Conservation (phyloP, 2,797 vertebrate species). For the Malacoraja senta region DNA sequence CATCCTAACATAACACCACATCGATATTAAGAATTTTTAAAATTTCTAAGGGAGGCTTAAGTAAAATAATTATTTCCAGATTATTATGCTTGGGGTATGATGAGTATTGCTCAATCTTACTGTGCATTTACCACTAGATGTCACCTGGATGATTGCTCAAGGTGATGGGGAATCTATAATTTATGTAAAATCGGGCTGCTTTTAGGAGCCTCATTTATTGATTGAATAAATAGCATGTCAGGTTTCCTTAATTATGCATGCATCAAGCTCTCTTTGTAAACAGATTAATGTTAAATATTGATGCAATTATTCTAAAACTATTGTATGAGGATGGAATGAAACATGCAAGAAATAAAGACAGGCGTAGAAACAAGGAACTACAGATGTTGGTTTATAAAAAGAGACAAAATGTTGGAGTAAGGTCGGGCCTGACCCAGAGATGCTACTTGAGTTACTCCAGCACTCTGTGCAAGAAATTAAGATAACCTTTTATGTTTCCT, state of each 20-base stretch:
- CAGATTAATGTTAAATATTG: too few relatives aligned
- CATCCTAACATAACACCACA: too few relatives aligned
- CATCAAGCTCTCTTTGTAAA: background rate
- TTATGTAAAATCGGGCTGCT: background rate
- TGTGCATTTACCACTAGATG: background rate
- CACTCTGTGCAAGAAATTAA: too few relatives aligned
- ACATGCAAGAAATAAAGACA: background rate
- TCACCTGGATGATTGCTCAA: background rate
- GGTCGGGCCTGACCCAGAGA: too few relatives aligned
- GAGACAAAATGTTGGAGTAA: too few relatives aligned
- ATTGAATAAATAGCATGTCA: background rate
- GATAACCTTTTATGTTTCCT: too few relatives aligned
- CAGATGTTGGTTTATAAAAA: too few relatives aligned
- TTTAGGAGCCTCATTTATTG: background rate
- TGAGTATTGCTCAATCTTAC: background rate
- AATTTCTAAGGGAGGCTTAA: too few relatives aligned
- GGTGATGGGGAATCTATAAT: background rate
- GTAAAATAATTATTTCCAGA: too few relatives aligned
- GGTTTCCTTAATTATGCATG: background rate
- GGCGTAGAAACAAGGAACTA: too few relatives aligned
- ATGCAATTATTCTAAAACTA: background rate
- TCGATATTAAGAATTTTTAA: too few relatives aligned
- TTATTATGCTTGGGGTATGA: background rate
- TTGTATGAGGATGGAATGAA: background rate
- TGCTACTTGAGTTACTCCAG: too few relatives aligned